Percentiles rank a stretch among this genome's conserved stretches.
These are phyloP conservation scores for Fulica atra DNA, from an alignment of 2,113 vertebrate genomes.

Conservation along the genomic window DNA sequence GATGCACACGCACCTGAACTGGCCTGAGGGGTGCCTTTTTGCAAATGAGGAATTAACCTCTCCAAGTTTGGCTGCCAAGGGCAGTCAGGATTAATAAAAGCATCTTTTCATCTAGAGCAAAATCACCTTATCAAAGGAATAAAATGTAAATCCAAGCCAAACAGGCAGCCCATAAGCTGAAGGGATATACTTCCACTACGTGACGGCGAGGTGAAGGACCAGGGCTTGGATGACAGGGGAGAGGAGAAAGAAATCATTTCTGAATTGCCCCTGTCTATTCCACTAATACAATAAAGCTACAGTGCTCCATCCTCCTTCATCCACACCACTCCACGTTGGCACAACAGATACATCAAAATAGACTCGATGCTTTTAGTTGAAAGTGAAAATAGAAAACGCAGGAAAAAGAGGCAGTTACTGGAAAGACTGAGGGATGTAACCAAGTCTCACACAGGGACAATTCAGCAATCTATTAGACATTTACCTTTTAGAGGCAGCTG, in stretches of 20 bases:
- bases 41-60: background rate
- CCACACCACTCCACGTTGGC: background rate
- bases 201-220: background rate
- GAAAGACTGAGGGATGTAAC: background rate
- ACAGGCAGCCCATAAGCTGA: background rate
- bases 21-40: accelerated
- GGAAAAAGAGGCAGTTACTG: background rate
- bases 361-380: background rate
- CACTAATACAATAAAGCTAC: background rate
- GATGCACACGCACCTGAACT: background rate
- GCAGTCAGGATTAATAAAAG: background rate
- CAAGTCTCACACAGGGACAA: background rate
- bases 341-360: background rate
- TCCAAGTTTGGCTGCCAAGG: background rate
- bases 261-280: background rate
- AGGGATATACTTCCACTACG: background rate
- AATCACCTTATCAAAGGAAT: background rate
- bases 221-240: background rate
- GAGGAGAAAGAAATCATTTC: background rate
- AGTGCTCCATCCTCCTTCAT: background rate
- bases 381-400: background rate
- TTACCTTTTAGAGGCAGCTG: background rate
- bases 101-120: background rate
- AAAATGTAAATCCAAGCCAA: background rate
- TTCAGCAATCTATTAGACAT: background rate